These are phyloP conservation scores for Arnoldichthys spilopterus DNA, from an alignment of 2,797 vertebrate species.

Conservation along the genomic window DNA sequence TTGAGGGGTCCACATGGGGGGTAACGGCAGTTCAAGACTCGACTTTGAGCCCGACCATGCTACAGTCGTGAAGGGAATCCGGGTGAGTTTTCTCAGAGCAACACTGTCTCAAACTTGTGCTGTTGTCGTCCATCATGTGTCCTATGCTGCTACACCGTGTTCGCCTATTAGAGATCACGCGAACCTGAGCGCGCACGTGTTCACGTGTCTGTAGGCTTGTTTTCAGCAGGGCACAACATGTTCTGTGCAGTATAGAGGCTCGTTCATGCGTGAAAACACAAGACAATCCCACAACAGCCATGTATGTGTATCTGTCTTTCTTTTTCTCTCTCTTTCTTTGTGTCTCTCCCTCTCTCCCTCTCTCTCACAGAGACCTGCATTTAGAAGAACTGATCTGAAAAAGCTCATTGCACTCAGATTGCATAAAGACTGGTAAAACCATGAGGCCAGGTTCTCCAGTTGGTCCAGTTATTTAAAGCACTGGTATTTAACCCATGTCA, in stretches of 20 bases:
- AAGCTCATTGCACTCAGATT: too few relatives aligned
- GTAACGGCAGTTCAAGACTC: conserved; percentile 69
- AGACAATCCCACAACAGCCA: neutral
- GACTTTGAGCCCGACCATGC: conserved; percentile 61
- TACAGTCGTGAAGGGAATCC: conserved; percentile 75
- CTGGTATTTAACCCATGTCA: too few relatives aligned
- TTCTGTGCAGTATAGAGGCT: neutral
- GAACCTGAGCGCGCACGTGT: neutral
- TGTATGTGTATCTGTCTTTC: too few relatives aligned
- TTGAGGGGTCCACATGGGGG: conserved; percentile 66
- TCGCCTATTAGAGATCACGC: too few relatives aligned
- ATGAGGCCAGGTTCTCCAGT: too few relatives aligned
- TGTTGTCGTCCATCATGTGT: neutral
- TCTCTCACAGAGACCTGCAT: neutral
- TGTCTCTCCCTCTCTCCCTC: too few relatives aligned
- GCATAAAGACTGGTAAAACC: too few relatives aligned
- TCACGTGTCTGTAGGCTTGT: neutral
- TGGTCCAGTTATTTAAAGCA: too few relatives aligned
- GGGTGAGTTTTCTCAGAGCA: conserved; percentile 68
- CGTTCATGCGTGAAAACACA: neutral
- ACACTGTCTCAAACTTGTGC: neutral
- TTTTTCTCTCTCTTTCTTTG: too few relatives aligned
- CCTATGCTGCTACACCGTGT: neutral
- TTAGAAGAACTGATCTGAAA: neutral
- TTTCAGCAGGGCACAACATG: neutral